Evolutionary conservation across 37 sponge, comb jelly and placozoan species (phyloP).

Genomic region (Tethya wilhelma): DNA sequence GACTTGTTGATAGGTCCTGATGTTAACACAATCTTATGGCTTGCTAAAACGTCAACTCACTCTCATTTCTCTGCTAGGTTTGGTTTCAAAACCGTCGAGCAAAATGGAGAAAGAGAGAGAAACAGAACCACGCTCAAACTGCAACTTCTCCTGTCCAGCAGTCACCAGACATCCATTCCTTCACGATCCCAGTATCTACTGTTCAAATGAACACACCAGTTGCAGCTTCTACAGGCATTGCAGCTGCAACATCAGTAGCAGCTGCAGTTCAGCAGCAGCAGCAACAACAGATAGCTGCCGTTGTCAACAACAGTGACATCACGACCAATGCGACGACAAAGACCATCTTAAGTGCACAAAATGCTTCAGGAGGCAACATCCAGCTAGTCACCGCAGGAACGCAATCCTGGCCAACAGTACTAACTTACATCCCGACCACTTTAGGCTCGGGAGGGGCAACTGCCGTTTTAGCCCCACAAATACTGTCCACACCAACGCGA

Average conservation of each 20-base stretch:
- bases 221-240: not conserved
- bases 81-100: constrained; percentile 95
- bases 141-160: constrained; percentile 59
- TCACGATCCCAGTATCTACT: constrained; percentile 27
- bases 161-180: constrained; percentile 32
- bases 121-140: constrained; percentile 59
- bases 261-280: constrained; percentile 12
- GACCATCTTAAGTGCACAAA: not conserved
- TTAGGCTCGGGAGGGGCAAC: constrained; percentile 26
- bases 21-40: too few species aligned
- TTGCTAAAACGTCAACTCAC: too few species aligned
- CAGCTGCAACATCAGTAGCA: constrained; percentile 6
- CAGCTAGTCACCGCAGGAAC: constrained; percentile 31
- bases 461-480: too few species aligned
- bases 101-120: constrained; percentile 87
- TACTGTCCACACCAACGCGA: constrained; percentile 17
- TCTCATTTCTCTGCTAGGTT: too few species aligned
- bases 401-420: constrained; percentile 36
- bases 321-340: not conserved
- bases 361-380: not conserved
- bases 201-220: not conserved
- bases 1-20: too few species aligned
- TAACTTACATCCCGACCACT: constrained; percentile 43
- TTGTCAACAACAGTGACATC: not conserved
- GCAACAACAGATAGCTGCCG: not conserved